Conservation (phyloP, 2,113 vertebrate species). For the Galeopterus variegatus region DNA sequence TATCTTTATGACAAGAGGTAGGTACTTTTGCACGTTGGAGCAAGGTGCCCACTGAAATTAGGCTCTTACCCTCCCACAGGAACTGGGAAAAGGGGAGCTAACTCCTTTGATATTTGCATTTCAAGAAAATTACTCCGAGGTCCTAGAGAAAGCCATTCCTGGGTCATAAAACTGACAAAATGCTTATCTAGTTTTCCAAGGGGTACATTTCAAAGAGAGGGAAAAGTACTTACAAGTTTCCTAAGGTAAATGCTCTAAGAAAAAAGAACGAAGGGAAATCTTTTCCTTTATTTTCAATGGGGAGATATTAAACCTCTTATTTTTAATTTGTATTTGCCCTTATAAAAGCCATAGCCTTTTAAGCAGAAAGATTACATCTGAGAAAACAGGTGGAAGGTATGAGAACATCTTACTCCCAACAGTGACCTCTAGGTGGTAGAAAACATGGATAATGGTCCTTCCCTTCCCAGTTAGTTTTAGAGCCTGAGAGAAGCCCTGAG, state of each 20-base stretch:
- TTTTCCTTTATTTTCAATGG: not conserved
- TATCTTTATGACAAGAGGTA: not conserved
- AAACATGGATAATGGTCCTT: not conserved
- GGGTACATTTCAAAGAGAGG: not conserved
- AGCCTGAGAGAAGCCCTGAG: not conserved
- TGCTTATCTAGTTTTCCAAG: not conserved
- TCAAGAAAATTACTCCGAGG: not conserved
- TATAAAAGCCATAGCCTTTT: not conserved
- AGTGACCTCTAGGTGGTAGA: not conserved
- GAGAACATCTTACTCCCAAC: not conserved
- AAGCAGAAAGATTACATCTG: slow-evolving; percentile 11
- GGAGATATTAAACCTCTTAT: not conserved
- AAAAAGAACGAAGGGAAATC: not conserved
- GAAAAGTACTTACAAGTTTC: slow-evolving; percentile 7
- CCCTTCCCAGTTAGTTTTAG: not conserved
- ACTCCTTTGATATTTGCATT: not conserved
- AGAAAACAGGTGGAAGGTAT: not conserved
- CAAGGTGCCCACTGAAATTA: not conserved
- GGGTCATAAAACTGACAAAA: not conserved
- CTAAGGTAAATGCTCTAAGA: slow-evolving; percentile 8
- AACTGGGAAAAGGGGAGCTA: not conserved
- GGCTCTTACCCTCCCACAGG: not conserved
- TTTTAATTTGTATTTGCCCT: not conserved
- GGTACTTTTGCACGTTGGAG: not conserved
- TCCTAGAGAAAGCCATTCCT: not conserved